A percentile compares a stretch with the other conserved stretches of the same genome.
Evolutionary conservation across 2,797 vertebrate species (phyloP).

Genomic region (Cuniculus paca): DNA sequence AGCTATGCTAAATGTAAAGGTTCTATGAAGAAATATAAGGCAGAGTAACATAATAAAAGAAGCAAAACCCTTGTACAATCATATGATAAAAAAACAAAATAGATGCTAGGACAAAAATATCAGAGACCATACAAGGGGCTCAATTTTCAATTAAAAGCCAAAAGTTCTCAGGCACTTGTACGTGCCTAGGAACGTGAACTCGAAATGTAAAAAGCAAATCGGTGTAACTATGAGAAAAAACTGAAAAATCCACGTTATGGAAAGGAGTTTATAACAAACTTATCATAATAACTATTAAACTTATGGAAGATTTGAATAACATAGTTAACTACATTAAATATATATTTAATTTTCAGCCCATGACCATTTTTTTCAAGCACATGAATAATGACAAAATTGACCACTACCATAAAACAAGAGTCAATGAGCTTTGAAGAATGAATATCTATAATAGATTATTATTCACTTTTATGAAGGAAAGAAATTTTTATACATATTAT

Average conservation of each 20-base stretch:
- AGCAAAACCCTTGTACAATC: neutral
- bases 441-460: neutral
- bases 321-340: neutral
- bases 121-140: neutral
- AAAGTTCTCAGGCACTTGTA: neutral
- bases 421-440: neutral
- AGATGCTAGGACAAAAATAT: neutral
- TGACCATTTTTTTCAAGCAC: neutral
- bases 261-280: neutral
- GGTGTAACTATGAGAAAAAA: neutral
- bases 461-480: neutral
- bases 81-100: conserved; percentile 12
- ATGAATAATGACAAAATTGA: neutral
- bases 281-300: neutral
- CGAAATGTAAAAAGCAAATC: conserved; percentile 13
- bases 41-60: neutral
- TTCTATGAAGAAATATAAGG: neutral
- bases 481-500: neutral
- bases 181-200: neutral
- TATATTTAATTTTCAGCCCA: neutral
- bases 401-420: neutral
- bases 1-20: conserved; percentile 18
- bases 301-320: neutral
- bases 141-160: neutral
- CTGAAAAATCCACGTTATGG: neutral